Base-by-base conservation (phyloP, 2,888 invertebrate species). In the Galerucella nymphaeae region DNA sequence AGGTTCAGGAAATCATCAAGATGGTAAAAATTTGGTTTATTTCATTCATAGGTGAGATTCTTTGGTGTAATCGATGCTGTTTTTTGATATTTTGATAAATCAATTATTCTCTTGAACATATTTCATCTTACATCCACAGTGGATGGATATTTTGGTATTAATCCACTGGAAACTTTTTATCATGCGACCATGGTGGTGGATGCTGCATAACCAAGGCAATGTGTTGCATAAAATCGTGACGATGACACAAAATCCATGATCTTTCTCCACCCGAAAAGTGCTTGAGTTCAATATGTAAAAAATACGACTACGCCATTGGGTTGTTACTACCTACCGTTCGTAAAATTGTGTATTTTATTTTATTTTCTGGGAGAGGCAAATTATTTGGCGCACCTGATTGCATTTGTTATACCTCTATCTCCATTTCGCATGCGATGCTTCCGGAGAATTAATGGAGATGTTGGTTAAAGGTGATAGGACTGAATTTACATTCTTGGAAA, bases 321-420 rank as follows among this genome's bases (percentile, higher is more conserved):
- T 18, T 18, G 8, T 6, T 18, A 53, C 53, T 16, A 53, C 53
- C 53, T 16, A 53, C 53, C 16, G 53, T 53, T 53, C 53, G 61
- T 38, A 16, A 61, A 42, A 64, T 64, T 64, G 64, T 64, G 20
- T 64, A 64, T 64, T 53, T 64, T 64, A 63, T 63, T 63, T 62
- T 62, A 63, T 63, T 62, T 50, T 45, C 45, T 50, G 64, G 64
- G 64, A 64, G 64, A 45, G 64, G 45, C 64, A 69, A 73, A 73
- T 73, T 73, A 66, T 66, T 63, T 30, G 64, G 61, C 65, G 20
- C 61, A 62, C 69, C 67, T 45, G 65, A 66, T 61, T 66, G 66
- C 66, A 64, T 64, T 64, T 50, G 64, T 64, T 64, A 69, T 66
- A 66, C 67, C 64, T 69, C 66, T 57, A 69, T 73, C 65, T 73